Evolutionary conservation across 2,797 vertebrate genomes (phyloP).

Genomic region (Paguma larvata): DNA sequence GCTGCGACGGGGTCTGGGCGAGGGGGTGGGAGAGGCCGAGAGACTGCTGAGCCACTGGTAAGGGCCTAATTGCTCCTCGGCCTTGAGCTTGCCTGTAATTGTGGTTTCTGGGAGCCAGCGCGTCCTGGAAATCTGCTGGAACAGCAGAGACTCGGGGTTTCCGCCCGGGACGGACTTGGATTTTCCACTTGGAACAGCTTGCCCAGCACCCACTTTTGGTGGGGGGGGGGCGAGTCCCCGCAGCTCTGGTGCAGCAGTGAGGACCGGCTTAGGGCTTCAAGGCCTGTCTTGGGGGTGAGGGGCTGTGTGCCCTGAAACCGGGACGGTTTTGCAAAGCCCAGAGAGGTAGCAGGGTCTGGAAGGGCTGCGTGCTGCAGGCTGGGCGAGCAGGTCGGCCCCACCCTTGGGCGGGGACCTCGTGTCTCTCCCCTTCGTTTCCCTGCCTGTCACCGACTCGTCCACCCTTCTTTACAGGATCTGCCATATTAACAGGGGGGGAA

Average conservation of each 20-base stretch:
- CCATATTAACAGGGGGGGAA: neutral
- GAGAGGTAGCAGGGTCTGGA: neutral
- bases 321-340: neutral
- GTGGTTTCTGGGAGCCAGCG: constrained; percentile 84
- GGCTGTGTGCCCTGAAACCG: neutral
- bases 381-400: neutral
- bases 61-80: constrained; percentile 82
- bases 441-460: neutral
- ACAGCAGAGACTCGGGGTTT: constrained; percentile 72
- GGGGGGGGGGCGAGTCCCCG: constrained; percentile 11
- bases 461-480: neutral
- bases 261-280: neutral
- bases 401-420: neutral
- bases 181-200: constrained; percentile 75
- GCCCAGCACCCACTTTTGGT: constrained; percentile 65
- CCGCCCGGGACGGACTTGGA: neutral
- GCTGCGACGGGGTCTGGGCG: constrained; percentile 33
- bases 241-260: constrained; percentile 43
- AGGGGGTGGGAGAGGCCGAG: constrained; percentile 5
- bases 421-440: neutral
- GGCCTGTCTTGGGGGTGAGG: neutral
- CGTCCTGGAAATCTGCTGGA: constrained; percentile 73
- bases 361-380: neutral
- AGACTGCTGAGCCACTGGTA: constrained; percentile 85
- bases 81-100: constrained; percentile 84